Evolutionary conservation across 2,797 vertebrate genomes (phyloP).

Genomic region (Pachyuromys duprasi): DNA sequence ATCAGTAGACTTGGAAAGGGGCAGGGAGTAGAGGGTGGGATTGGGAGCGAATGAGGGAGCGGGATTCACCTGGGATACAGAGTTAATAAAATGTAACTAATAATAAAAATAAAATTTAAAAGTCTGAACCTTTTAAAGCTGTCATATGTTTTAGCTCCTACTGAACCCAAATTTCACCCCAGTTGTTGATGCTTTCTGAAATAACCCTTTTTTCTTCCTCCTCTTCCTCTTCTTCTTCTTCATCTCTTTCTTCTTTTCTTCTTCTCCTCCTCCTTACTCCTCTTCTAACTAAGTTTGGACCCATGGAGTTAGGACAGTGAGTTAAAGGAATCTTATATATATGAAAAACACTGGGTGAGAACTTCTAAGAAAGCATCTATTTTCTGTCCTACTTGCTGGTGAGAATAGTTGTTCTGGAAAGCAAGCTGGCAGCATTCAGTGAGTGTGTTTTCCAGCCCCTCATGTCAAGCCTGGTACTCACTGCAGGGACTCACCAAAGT

Average conservation of each 20-base stretch:
- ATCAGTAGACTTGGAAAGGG: no score
- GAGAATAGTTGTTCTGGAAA: neutral
- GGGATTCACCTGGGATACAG: no score
- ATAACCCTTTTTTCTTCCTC: neutral
- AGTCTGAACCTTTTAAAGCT: neutral
- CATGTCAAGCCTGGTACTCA: neutral
- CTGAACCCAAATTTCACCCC: neutral
- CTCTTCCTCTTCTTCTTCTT: no score
- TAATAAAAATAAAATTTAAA: neutral
- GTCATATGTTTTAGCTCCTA: neutral
- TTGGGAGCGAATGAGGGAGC: no score
- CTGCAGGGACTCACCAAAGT: neutral
- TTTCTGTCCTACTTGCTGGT: neutral
- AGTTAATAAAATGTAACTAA: no score
- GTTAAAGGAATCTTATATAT: conserved; percentile 12
- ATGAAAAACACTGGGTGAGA: neutral
- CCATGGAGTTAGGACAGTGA: neutral
- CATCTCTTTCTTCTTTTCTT: no score
- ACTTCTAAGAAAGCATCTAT: neutral
- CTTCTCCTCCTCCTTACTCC: no score
- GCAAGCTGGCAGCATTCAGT: neutral
- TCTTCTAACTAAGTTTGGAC: neutral
- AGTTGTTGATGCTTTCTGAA: conserved; percentile 57
- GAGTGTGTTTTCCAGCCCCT: neutral
- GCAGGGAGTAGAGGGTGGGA: no score